Evolutionary conservation across 2,888 invertebrate species (phyloP), one percentile per base, ranked within the genome.

Genomic region (Adelognathus sp.): DNA sequence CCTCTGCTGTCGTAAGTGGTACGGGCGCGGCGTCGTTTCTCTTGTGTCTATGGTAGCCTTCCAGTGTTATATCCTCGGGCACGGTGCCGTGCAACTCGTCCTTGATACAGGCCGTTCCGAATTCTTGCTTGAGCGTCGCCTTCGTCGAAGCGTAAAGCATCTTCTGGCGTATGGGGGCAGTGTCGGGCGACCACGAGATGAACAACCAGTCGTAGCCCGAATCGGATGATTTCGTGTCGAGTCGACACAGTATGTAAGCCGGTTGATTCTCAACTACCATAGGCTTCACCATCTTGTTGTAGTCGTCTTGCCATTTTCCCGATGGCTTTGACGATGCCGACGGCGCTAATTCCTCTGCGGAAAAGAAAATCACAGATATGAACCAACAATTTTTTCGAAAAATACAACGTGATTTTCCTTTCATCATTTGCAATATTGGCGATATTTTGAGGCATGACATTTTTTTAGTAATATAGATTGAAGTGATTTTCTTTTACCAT

Each of bases 101-200:
- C 86, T 96, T 96, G 76, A 99, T 98, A 86, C 97, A 96, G 0
- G 97, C 96, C 3, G 97, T 96, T 0, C 99, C 99, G 92, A 99
- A 99, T 91, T 99, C 98, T 87, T 96, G 96, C 91, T 99, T 99
- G 29, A 99, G 93, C 0, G 99, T 99, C 0, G 99, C 98, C 92
- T 98, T 98, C 0, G 99, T 99, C 0, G 98, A 98, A 0, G 99
- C 99, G 88, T 98, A 98, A 67, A 99, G 92, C 99, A 99, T 99
- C 92, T 99, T 99, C 88, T 98, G 96, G 73, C 99, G 93, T 2
- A 99, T 96, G 0, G 96, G 95, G 0, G 98, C 97, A 72, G 94
- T 94, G 88, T 99, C 99, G 0, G 99, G 99, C 0, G 96, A 97
- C 97, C 98, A 99, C 85, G 97, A 97, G 67, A 98, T 95, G 67